phyloP scores from a whole-genome alignment of 2,797 vertebrate genomes.

The Oreochromis grahami region DNA sequence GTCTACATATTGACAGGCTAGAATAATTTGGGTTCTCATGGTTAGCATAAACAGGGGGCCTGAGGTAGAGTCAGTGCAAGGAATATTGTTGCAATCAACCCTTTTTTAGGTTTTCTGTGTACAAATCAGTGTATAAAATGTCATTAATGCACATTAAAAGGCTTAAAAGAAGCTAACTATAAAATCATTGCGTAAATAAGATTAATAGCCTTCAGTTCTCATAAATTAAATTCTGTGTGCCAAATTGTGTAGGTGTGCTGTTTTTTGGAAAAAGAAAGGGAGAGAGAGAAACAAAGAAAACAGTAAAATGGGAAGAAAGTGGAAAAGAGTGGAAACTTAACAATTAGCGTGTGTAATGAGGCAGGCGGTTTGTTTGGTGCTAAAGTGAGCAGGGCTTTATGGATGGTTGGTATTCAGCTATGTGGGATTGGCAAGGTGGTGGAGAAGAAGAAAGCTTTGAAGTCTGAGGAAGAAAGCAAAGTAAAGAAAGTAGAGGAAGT shows the following conservation, averaged over 20 bases:
- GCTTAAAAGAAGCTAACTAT: background rate
- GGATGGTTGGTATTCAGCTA: constrained; percentile 51
- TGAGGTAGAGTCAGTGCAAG: background rate
- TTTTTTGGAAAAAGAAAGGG: background rate
- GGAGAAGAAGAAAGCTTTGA: constrained; percentile 38
- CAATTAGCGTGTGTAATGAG: constrained; percentile 64
- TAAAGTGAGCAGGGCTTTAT: constrained; percentile 51
- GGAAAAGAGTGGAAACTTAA: constrained; percentile 51
- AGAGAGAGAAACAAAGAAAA: background rate
- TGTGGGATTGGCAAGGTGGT: constrained; percentile 46
- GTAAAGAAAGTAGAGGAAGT: constrained; percentile 37
- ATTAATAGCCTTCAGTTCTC: background rate
- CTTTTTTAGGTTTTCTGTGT: background rate
- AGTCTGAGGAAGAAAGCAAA: constrained; percentile 24
- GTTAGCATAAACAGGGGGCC: background rate
- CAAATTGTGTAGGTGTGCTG: background rate
- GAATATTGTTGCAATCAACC: background rate
- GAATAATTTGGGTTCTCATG: background rate
- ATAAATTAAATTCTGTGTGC: background rate
- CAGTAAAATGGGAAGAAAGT: background rate
- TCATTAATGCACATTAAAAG: background rate
- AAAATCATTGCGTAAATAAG: background rate
- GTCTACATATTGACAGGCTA: background rate
- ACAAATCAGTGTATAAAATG: background rate
- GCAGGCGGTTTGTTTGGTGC: constrained; percentile 57